Base-by-base conservation (phyloP, 2,888 invertebrate species). In the Hypomecis atomaria region DNA sequence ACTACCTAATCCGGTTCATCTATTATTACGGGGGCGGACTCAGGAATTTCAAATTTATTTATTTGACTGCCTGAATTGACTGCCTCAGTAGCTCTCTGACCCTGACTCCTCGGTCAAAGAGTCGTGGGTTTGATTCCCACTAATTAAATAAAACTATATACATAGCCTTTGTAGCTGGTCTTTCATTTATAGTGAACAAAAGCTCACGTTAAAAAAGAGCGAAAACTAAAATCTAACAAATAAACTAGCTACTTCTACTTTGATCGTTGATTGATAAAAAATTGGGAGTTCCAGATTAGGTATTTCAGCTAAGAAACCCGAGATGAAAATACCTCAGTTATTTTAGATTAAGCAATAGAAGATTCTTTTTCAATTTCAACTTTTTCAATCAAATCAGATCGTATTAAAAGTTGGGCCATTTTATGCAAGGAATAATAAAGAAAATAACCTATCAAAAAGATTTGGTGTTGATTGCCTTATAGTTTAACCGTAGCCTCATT, bases 1-100 rank as follows among this genome's bases (percentile, higher is more conserved):
- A 82, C 81, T 76, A 79, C 77, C 82, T 87, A 87, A 84, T 83
- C 82, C 77, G 67, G 73, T 78, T 81, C 82, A 76, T 82, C 74
- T 79, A 75, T 78, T 74, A 70, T 56, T 52, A 65, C 78, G 72
- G 82, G 75, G 73, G 11, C 58, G 78, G 67, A 70, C 37, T 66
- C 54, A 60, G 59, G 36, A 11, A 23, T 23, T 23, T 23, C 23
- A 23, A 23, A 23, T 1, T 23, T 23, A 23, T 23, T 23, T 23
- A 23, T 23, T 23, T 23, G 23, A 23, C 23, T 23, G 23, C 23
- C 23, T 23, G 23, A 1, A 23, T 23, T 23, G 23, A 23, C 23
- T 23, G 23, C 23, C 23, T 23, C 23, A n/a, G n/a, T n/a, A n/a
- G n/a, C n/a, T n/a, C n/a, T n/a, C n/a, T n/a, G n/a, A n/a, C n/a